A percentile compares a stretch with the other conserved stretches of the same genome.
These are phyloP conservation scores for Nothocercus nigrocapillus DNA, from an alignment of 2,113 vertebrate genomes.

Conservation along the genomic window DNA sequence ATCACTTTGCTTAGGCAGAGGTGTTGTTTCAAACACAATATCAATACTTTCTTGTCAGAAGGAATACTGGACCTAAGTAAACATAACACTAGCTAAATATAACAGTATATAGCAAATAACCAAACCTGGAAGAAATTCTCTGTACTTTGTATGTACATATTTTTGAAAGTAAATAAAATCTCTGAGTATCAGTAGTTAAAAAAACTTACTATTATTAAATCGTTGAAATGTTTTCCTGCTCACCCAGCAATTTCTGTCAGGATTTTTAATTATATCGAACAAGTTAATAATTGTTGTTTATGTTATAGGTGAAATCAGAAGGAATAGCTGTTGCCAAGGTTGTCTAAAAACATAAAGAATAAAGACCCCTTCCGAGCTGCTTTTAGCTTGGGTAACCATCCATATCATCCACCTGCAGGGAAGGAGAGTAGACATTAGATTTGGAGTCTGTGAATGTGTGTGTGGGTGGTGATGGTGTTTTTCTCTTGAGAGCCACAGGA, in stretches of 20 bases:
- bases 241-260: background rate
- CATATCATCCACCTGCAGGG: background rate
- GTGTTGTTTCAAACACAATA: background rate
- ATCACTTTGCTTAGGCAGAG: background rate
- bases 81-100: background rate
- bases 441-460: background rate
- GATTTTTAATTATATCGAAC: background rate
- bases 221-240: background rate
- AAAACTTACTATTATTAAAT: background rate
- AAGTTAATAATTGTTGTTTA: background rate
- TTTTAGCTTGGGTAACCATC: background rate
- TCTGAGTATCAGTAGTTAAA: background rate
- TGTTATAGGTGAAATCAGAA: slow-evolving; percentile 9
- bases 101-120: background rate
- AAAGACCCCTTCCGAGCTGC: background rate
- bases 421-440: background rate
- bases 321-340: background rate
- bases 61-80: background rate
- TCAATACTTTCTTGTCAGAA: slow-evolving; percentile 1
- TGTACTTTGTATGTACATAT: background rate
- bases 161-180: background rate
- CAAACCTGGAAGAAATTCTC: background rate
- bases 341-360: background rate
- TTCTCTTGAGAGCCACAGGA: background rate
- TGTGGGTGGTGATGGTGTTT: background rate